phyloP scores from a whole-genome alignment of 1,140 invertebrate genomes.

The Penaeus japonicus region DNA sequence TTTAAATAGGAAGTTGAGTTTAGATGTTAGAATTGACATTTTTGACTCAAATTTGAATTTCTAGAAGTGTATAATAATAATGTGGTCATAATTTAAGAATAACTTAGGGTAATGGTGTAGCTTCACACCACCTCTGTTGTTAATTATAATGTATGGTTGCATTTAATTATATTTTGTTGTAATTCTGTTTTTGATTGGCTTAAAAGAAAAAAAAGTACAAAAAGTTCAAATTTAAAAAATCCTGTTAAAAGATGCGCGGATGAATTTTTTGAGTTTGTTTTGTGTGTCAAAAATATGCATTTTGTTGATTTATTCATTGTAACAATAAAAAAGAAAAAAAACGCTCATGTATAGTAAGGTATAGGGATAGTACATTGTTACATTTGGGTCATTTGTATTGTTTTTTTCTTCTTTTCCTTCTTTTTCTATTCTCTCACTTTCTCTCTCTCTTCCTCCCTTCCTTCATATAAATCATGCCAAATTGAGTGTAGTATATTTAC shows the following conservation, averaged over 20 bases:
- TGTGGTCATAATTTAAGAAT: neutral
- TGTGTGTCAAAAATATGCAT: slow-evolving; percentile 18
- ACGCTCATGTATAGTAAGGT: slow-evolving; percentile 54
- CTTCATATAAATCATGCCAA: slow-evolving; percentile 47
- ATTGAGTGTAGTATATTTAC: slow-evolving; percentile 51
- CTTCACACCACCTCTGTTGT: neutral
- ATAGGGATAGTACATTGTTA: slow-evolving; percentile 40
- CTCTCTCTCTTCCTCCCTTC: neutral
- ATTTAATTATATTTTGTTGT: slow-evolving; percentile 7
- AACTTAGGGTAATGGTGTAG: neutral
- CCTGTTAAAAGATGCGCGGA: neutral
- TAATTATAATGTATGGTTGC: neutral
- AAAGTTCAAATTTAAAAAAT: neutral
- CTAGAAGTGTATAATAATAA: neutral
- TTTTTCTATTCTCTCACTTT: neutral
- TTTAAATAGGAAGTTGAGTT: neutral
- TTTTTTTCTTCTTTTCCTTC: neutral
- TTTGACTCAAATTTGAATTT: neutral
- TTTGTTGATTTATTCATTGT: slow-evolving; percentile 30
- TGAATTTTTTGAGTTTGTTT: slow-evolving; percentile 16
- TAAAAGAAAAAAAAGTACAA: slow-evolving; percentile 25
- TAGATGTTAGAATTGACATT: neutral
- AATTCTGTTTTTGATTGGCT: neutral
- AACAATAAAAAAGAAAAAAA: neutral
- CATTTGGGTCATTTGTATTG: slow-evolving; percentile 33